phyloP scores from a whole-genome alignment of 2,113 vertebrate species.

The Ceyx margarethae region DNA sequence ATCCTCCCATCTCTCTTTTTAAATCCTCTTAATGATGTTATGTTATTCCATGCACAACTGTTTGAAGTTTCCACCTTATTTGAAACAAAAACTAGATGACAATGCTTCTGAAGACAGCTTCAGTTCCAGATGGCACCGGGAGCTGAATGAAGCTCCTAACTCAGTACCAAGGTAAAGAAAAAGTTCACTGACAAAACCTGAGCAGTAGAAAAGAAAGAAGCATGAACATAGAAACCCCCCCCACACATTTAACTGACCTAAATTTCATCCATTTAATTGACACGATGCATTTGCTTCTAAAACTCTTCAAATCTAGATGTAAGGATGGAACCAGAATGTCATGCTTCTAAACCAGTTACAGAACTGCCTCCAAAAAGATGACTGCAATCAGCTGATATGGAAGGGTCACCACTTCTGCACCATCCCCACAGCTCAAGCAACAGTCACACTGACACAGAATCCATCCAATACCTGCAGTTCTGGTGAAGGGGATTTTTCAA shows the following conservation, averaged over 20 bases:
- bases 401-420: not conserved
- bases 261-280: not conserved
- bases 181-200: not conserved
- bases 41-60: slow-evolving; percentile 46
- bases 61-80: not conserved
- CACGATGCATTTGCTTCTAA: not conserved
- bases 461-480: not conserved
- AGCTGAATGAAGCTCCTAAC: not conserved
- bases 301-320: not conserved
- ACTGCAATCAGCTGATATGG: not conserved
- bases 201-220: not conserved
- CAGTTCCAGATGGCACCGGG: slow-evolving; percentile 47
- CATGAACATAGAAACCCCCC: not conserved
- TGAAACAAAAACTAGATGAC: slow-evolving; percentile 44
- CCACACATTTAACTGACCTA: not conserved
- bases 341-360: not conserved
- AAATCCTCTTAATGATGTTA: slow-evolving; percentile 7
- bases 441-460: not conserved
- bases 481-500: not conserved
- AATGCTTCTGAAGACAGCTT: slow-evolving; percentile 41
- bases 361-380: not conserved
- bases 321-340: not conserved
- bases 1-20: not conserved
- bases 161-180: not conserved
- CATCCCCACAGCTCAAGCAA: not conserved